Evolutionary conservation across 2,113 vertebrate species (phyloP), one percentile per base, ranked within the genome.

Genomic region (Stigmatopora argus): DNA sequence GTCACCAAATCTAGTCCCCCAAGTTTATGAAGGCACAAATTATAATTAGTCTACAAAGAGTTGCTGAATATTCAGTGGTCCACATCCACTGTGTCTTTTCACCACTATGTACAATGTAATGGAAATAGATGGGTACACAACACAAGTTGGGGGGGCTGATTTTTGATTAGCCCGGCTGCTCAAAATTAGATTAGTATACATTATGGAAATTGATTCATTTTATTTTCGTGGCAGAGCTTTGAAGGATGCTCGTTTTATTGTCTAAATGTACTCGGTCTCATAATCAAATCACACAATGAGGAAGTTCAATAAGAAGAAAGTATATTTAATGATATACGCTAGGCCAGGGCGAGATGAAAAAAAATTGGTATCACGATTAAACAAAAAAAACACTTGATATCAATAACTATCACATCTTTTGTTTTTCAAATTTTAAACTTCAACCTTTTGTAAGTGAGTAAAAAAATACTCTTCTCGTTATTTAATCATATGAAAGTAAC

Each of bases 51-150:
- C 75, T 83, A 81, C 83, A 87, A 85, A 85, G 80, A 83, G 72
- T 79, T 64, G 51, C 79, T 87, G 88, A 87, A 89, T 88, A 89
- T 88, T 87, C 85, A 89, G 71, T 70, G 78, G 82, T 87, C 85
- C 84, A 83, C 35, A 85, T 78, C 76, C 46, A 76, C 76, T 63
- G 79, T 76, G 77, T 83, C 64, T 64, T 85, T 80, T 67, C 44
- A 72, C 60, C 76, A 83, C 76, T 75, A 75, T 82, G 57, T 66
- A 64, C 62, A 64, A 64, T 64, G 71, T 56, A 70, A 57, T 74
- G 71, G 67, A 85, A 85, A 87, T 65, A 80, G 70, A 84, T 66
- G 55, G 79, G 75, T 38, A 58, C 69, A 78, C 64, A 80, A 71
- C 52, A 46, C 62, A 73, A 77, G 70, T 84, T 75, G 71, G 74